Percentiles rank a stretch among this genome's conserved stretches.
Conservation (phyloP, 2,888 invertebrate genomes). For the Allygus modestus region DNA sequence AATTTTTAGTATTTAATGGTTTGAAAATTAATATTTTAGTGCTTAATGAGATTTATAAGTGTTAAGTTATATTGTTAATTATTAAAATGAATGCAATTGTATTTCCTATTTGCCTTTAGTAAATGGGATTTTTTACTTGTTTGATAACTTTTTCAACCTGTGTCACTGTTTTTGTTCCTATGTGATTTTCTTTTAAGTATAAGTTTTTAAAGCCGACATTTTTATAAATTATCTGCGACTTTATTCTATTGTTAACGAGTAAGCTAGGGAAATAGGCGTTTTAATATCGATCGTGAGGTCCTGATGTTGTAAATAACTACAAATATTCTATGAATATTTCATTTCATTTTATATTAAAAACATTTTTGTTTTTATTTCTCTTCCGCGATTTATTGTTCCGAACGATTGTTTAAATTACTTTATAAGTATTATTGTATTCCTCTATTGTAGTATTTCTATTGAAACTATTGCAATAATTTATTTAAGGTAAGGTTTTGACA, state of each 20-base stretch:
- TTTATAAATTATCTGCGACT: slow-evolving; percentile 31
- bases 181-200: slow-evolving; percentile 1
- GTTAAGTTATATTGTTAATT: slow-evolving; percentile 33
- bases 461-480: slow-evolving; percentile 29
- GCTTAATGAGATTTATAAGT: slow-evolving; percentile 9
- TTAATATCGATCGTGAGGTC: slow-evolving; percentile 49
- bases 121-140: background rate
- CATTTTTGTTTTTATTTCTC: slow-evolving; percentile 56
- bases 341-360: slow-evolving; percentile 51
- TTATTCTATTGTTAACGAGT: background rate
- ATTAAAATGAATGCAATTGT: slow-evolving; percentile 56
- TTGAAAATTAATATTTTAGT: background rate
- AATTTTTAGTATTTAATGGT: slow-evolving; percentile 22
- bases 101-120: background rate
- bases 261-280: slow-evolving; percentile 22
- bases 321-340: slow-evolving; percentile 58
- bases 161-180: slow-evolving; percentile 53
- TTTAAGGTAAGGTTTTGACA: background rate
- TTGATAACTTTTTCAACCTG: background rate
- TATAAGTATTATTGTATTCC: slow-evolving; percentile 37
- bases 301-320: slow-evolving; percentile 51
- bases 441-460: slow-evolving; percentile 26
- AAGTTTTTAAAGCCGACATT: slow-evolving; percentile 8
- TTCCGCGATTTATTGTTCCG: slow-evolving; percentile 25
- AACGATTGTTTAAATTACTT: slow-evolving; percentile 14